Percentiles rank a stretch among this genome's conserved stretches.
These are phyloP conservation scores for Ophioderma brevispina DNA, from an alignment of 35 echinoderm and acorn worm genomes.

Conservation along the genomic window DNA sequence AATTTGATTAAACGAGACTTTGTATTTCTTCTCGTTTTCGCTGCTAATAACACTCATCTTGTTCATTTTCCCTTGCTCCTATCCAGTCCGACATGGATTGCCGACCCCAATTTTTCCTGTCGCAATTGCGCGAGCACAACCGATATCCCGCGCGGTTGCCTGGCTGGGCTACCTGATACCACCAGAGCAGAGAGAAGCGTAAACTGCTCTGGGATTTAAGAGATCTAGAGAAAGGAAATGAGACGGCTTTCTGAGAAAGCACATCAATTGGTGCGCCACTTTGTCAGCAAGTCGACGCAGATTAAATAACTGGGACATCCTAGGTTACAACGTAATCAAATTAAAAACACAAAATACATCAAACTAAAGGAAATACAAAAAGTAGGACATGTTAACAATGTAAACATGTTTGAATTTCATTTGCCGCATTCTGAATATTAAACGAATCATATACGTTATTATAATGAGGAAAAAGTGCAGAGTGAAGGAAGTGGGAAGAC, in stretches of 20 bases:
- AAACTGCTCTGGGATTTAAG: neutral
- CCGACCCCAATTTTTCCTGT: slow-evolving; percentile 3
- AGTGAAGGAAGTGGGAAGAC: too few relatives aligned
- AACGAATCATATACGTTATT: too few relatives aligned
- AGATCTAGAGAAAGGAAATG: slow-evolving; percentile 8
- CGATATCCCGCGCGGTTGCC: neutral
- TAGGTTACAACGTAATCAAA: neutral
- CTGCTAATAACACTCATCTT: slow-evolving; percentile 9
- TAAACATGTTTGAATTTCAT: too few relatives aligned
- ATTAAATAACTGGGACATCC: slow-evolving; percentile 8
- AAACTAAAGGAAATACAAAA: too few relatives aligned
- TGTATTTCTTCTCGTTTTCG: too few relatives aligned
- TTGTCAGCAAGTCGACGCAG: neutral
- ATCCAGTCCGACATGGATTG: neutral
- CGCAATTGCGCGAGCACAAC: neutral
- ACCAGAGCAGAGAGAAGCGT: neutral
- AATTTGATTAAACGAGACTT: too few relatives aligned
- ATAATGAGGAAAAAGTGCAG: too few relatives aligned
- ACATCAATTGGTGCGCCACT: neutral
- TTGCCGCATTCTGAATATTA: too few relatives aligned
- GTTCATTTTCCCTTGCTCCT: neutral
- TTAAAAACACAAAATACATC: neutral
- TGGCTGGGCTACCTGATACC: neutral
- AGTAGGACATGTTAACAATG: too few relatives aligned
- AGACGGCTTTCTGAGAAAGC: neutral